Evolutionary conservation across 2,113 vertebrate genomes (phyloP).

Genomic region (Euleptes europaea): DNA sequence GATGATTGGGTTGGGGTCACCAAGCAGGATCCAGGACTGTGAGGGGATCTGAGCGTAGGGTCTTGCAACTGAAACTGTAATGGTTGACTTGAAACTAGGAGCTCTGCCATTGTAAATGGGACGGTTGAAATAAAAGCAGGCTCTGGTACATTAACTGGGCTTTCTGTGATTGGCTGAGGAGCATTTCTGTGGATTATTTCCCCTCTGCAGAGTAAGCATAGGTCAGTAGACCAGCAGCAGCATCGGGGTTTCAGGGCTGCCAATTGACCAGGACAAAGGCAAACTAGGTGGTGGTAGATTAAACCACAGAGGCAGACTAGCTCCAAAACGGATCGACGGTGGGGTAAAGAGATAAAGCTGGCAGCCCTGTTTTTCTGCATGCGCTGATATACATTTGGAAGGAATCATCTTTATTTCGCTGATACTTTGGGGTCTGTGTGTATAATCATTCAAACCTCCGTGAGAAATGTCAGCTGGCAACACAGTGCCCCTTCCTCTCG

Average conservation of each 20-base stretch:
- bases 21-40: no score
- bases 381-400: not conserved
- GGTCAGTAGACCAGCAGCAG: no score
- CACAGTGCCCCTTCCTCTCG: not conserved
- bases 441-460: not conserved
- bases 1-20: no score
- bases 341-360: not conserved
- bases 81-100: not conserved
- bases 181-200: no score
- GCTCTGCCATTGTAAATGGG: not conserved
- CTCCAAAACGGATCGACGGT: not conserved
- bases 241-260: no score
- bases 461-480: not conserved
- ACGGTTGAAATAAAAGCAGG: not conserved
- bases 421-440: not conserved
- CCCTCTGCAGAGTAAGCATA: no score
- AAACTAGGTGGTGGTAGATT: not conserved
- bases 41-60: no score
- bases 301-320: not conserved
- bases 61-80: not conserved
- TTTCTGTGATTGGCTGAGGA: not conserved
- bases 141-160: no score
- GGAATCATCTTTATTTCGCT: not conserved
- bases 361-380: not conserved
- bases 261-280: not conserved